Evolutionary conservation across 2,888 invertebrate species (phyloP).

Genomic region (Xylota sylvarum): DNA sequence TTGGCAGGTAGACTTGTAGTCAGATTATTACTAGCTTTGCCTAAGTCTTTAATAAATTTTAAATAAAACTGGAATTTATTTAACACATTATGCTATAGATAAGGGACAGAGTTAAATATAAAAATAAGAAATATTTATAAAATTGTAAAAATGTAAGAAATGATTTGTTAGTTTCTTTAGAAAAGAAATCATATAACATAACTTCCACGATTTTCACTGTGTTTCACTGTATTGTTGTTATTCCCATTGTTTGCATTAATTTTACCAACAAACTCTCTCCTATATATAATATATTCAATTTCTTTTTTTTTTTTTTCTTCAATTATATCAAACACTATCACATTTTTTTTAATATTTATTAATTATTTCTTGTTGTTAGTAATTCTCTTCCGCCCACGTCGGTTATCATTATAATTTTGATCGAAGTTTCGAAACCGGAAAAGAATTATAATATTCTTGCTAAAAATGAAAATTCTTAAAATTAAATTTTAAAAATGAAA

Average conservation of each 20-base stretch:
- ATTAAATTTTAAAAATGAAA: constrained; percentile 23
- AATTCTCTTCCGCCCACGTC: constrained; percentile 53
- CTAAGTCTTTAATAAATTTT: no score
- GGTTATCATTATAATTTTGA: constrained; percentile 57
- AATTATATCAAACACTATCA: constrained; percentile 83
- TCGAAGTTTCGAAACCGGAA: constrained; percentile 46
- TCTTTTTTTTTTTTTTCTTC: constrained; percentile 40
- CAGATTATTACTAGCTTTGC: no score
- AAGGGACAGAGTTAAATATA: no score
- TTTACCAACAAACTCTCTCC: constrained; percentile 42
- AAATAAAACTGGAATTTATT: no score
- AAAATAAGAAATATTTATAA: no score
- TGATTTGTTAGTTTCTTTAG: no score
- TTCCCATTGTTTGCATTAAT: constrained; percentile 22
- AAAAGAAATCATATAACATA: no score
- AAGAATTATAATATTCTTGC: constrained; percentile 43
- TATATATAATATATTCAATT: constrained; percentile 19
- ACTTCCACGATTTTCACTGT: constrained; percentile 42
- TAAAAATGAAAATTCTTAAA: constrained; percentile 35
- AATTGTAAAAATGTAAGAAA: no score
- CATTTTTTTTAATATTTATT: constrained; percentile 79
- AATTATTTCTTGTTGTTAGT: constrained; percentile 62
- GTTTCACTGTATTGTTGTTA: constrained; percentile 29
- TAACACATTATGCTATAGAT: no score
- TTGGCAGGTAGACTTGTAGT: no score